phyloP scores from a whole-genome alignment of 1,140 invertebrate species.

The Battus philenor region DNA sequence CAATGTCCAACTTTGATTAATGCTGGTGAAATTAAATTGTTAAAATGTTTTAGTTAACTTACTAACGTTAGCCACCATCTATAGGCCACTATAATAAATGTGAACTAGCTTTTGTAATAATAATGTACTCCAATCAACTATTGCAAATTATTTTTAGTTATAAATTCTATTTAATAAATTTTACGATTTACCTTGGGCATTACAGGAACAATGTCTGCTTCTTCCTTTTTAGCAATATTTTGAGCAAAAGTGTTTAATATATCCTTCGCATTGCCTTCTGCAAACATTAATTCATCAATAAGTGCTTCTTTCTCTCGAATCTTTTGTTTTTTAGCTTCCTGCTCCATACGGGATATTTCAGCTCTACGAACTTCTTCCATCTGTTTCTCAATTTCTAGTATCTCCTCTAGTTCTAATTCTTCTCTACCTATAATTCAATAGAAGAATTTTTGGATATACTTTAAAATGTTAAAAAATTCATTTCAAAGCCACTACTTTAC shows the following conservation, averaged over 20 bases:
- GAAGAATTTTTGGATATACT: too few relatives aligned
- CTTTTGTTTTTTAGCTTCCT: slow-evolving; percentile 89
- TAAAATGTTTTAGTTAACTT: too few relatives aligned
- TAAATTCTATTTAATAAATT: too few relatives aligned
- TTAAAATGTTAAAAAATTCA: neutral
- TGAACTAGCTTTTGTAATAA: too few relatives aligned
- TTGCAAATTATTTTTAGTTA: too few relatives aligned
- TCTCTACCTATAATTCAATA: slow-evolving; percentile 75
- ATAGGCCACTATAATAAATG: too few relatives aligned
- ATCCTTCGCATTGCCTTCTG: slow-evolving; percentile 89
- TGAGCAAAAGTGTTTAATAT: slow-evolving; percentile 91
- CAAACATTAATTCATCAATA: slow-evolving; percentile 96
- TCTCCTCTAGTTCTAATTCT: slow-evolving; percentile 90
- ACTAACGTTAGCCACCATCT: too few relatives aligned
- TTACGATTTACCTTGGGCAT: slow-evolving; percentile 52
- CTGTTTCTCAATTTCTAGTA: slow-evolving; percentile 90
- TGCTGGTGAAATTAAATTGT: too few relatives aligned
- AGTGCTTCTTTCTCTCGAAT: slow-evolving; percentile 91
- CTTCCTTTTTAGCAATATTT: slow-evolving; percentile 80
- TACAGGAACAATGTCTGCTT: slow-evolving; percentile 72
- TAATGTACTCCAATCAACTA: too few relatives aligned
- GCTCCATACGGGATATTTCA: slow-evolving; percentile 79
- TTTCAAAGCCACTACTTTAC: neutral
- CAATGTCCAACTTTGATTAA: too few relatives aligned
- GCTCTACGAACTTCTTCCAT: slow-evolving; percentile 80